A percentile compares a stretch with the other conserved stretches of the same genome.
Conservation (phyloP, 1,140 invertebrate species). For the Microplitis demolitor region DNA sequence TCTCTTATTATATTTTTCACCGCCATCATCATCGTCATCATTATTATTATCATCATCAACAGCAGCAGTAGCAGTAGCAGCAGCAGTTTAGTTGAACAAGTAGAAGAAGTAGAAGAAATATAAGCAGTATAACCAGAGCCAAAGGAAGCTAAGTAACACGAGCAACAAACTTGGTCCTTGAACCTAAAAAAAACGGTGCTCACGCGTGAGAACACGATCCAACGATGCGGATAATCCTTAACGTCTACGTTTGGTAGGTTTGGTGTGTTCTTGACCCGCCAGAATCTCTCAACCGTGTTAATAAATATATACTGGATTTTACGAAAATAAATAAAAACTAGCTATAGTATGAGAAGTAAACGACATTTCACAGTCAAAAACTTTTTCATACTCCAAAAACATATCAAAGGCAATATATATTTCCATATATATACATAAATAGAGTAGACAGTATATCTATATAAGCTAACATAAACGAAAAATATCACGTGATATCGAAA, state of each 20-base stretch:
- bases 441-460: too few relatives aligned
- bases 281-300: conserved; percentile 9
- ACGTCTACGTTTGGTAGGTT: not conserved
- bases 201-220: conserved; percentile 13
- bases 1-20: not conserved
- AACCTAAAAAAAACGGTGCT: not conserved
- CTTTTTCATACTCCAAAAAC: too few relatives aligned
- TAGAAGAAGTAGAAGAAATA: too few relatives aligned
- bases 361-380: too few relatives aligned
- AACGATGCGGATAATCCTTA: conserved; percentile 5
- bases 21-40: not conserved
- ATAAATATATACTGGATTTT: not conserved
- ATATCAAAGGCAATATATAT: too few relatives aligned
- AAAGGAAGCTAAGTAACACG: not conserved
- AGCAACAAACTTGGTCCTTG: conserved; percentile 10
- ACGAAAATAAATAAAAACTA: too few relatives aligned
- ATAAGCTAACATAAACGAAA: too few relatives aligned
- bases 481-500: too few relatives aligned
- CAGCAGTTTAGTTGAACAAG: too few relatives aligned
- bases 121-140: too few relatives aligned
- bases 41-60: not conserved
- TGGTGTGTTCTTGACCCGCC: conserved; percentile 12
- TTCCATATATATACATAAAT: too few relatives aligned
- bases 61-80: not conserved
- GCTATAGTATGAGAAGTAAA: too few relatives aligned